Evolutionary conservation across 2,797 vertebrate species (phyloP), one percentile per base, ranked within the genome.

Genomic region (Melanotaenia trifasciata): DNA sequence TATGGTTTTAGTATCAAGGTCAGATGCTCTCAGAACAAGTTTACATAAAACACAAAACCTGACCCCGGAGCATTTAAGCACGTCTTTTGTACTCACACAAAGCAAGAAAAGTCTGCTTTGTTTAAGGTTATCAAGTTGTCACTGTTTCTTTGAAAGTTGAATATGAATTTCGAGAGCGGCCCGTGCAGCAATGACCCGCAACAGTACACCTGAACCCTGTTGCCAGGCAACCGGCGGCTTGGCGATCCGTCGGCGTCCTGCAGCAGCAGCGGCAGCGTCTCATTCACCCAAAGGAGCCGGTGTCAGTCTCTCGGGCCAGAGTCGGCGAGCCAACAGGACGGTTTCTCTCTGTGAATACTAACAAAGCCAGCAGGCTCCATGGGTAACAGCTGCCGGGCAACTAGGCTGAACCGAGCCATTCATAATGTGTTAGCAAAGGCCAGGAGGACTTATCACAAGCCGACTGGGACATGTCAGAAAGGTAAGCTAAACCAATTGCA

Each of bases 381-480:
- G 94, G 93, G 90, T 86, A 71, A 84, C 70, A 63, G 84, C 81
- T 58, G 2, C 82, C 9, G 57, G 33, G 38, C 72, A 24, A 56
- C 71, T 67, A 62, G 76, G 76, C 78, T 58, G 73, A 58, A 87
- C 35, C 79, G 74, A 85, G 67, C 67, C 63, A 33, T 64, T 71
- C 67, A 47, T 50, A 5, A 75, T 79, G 89, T 45, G 72, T 79
- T 90, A 72, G 71, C 60, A 62, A 92, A 80, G 81, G 81, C 78
- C 80, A 54, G 77, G 75, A 68, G 50, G 50, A 68, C 35, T 67
- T 18, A 47, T 33, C 76, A 73, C 53, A 12, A 85, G 71, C 81
- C 45, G 78, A 40, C 59, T 87, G 84, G 95, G 94, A 95, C 94
- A 98, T 98, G 97, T 98, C 95, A 54, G 94, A 96, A 94, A 98